These are phyloP conservation scores for Gisinianus flammeolus DNA, from an alignment of 2,888 invertebrate genomes.

Conservation along the genomic window DNA sequence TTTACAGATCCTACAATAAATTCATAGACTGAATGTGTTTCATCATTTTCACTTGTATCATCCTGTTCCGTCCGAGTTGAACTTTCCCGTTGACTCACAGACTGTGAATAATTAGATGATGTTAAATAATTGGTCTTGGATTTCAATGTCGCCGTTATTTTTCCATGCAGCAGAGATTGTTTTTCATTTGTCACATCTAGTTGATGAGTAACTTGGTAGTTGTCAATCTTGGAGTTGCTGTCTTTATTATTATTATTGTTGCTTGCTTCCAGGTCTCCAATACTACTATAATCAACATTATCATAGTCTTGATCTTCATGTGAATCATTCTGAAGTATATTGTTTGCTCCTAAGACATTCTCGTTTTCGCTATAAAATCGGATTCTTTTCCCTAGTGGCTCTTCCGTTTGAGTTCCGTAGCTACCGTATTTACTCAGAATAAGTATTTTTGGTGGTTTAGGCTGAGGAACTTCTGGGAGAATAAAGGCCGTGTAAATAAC, in stretches of 20 bases:
- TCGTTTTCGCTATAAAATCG: constrained; percentile 56
- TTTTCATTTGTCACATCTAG: background rate
- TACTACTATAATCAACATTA: background rate
- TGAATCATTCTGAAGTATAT: background rate
- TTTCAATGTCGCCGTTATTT: background rate
- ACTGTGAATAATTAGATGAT: background rate
- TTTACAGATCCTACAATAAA: constrained; percentile 55
- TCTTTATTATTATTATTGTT: background rate
- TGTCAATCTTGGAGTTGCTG: background rate
- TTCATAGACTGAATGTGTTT: constrained; percentile 43
- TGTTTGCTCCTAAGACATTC: background rate
- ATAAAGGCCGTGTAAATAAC: constrained; percentile 55
- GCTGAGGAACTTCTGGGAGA: constrained; percentile 57
- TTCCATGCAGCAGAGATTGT: background rate
- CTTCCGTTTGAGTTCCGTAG: constrained; percentile 48
- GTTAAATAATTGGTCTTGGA: background rate
- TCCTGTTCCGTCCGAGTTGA: no score
- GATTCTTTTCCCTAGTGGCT: constrained; percentile 34
- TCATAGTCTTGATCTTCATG: background rate
- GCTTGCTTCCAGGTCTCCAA: background rate
- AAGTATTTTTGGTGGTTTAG: constrained; percentile 42
- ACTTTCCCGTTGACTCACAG: background rate
- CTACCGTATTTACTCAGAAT: constrained; percentile 53
- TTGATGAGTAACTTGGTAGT: background rate
- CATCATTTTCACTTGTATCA: background rate